Evolutionary conservation across 2,113 vertebrate genomes (phyloP).

Genomic region (Hyperoodon ampullatus): DNA sequence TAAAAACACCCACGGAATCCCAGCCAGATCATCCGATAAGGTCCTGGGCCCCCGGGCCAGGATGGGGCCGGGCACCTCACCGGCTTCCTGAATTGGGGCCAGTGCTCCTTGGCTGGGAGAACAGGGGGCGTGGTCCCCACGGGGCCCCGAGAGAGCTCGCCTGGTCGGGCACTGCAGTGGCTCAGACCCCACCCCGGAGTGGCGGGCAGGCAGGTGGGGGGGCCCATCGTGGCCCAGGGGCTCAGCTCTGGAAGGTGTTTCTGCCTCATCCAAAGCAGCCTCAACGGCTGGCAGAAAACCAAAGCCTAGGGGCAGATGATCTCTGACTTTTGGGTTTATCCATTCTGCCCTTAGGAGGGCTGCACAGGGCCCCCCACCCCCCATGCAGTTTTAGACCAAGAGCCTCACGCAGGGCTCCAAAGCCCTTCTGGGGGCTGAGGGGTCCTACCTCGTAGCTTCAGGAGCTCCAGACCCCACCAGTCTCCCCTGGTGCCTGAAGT

Average conservation of each 20-base stretch:
- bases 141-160: neutral
- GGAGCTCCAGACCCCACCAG: neutral
- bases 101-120: neutral
- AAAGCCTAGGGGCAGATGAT: neutral
- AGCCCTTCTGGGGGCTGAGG: neutral
- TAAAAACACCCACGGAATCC: neutral
- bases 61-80: neutral
- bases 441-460: neutral
- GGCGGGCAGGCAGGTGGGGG: neutral
- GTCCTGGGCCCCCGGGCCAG: neutral
- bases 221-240: no score
- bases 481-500: neutral
- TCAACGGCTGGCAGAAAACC: neutral
- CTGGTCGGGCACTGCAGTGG: no score
- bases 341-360: neutral
- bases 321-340: neutral
- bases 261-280: neutral
- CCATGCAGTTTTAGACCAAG: neutral
- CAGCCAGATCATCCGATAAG: neutral
- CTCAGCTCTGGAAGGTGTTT: neutral
- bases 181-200: neutral
- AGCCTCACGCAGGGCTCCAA: neutral
- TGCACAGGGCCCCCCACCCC: no score
- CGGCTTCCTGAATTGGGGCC: neutral
- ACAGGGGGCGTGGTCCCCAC: fast-evolving